Conservation (phyloP, 2,113 vertebrate species). For the Sylvilagus bachmani region DNA sequence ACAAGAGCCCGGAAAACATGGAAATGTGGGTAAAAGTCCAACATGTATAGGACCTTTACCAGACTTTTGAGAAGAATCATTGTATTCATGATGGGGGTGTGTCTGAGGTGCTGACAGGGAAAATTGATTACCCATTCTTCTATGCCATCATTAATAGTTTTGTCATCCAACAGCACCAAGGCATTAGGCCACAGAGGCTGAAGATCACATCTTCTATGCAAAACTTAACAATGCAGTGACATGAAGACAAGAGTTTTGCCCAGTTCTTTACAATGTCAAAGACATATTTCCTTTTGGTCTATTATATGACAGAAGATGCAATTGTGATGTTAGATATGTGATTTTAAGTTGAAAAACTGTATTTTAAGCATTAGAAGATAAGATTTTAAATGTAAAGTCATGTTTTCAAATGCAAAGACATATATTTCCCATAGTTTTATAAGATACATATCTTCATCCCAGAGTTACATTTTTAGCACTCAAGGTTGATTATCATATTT, state of each 20-base stretch:
- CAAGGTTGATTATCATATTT: background rate
- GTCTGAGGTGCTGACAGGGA: background rate
- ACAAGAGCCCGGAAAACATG: background rate
- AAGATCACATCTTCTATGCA: background rate
- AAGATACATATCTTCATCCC: background rate
- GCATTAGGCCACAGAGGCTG: background rate
- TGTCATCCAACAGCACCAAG: background rate
- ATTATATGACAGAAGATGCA: background rate
- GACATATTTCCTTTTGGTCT: background rate
- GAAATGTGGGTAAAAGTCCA: background rate
- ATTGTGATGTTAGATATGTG: background rate
- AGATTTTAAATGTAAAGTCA: background rate
- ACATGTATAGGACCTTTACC: background rate
- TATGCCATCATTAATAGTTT: background rate
- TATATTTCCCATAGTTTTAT: background rate
- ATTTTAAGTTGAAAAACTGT: background rate
- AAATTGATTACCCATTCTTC: background rate
- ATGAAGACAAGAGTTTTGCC: background rate
- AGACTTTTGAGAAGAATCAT: background rate
- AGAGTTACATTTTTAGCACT: slow-evolving; percentile 40
- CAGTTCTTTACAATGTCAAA: background rate
- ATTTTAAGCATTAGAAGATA: background rate
- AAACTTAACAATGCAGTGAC: background rate
- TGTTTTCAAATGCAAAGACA: background rate
- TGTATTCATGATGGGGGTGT: background rate